Evolutionary conservation across 2,113 vertebrate species (phyloP), one percentile per base, ranked within the genome.

Genomic region (Dascyllus trimaculatus): DNA sequence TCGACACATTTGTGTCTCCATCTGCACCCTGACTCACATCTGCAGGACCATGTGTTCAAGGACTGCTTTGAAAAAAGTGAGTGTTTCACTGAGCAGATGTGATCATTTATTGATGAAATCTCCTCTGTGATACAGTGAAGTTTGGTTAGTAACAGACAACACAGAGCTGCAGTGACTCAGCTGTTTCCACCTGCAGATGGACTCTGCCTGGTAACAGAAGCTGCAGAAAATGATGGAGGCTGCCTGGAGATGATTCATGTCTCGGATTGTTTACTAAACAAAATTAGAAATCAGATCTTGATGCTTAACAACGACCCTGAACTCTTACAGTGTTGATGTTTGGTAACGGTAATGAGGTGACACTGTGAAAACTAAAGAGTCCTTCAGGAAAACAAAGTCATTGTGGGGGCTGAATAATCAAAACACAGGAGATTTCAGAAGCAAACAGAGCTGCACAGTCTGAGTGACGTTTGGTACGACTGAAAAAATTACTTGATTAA

Each of bases 101-200:
- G 19, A n/a, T 52, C 0, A 7, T 46, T 35, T 45, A 61, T 46
- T 7, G 32, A 18, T 18, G 26, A 53, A 18, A 11, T 25, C 13
- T 57, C 14, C 1, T 25, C 22, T 57, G 21, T 25, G 10, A 59
- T 54, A 48, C 69, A 25, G 53, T 40, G 25, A 59, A 18, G 24
- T 63, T 57, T 52, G 57, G 62, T 84, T 17, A 19, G 52, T 72
- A 21, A 26, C 40, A 40, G 64, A 68, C 61, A 29, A 52, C 1
- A 19, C 38, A 45, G 52, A 51, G 60, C 91, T 81, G 83, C 87
- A 84, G 86, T 93, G 91, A 93, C 85, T 93, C 93, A 89, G 90
- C 92, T 63, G 65, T 77, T 91, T 90, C 17, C 72, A 21, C 53
- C 64, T 80, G 66, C 78, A 84, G n/a, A 13, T 45, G 43, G 82